A percentile compares a stretch with the other conserved stretches of the same genome.
Conservation (phyloP, 2,797 vertebrate genomes). For the Tenualosa thibaudeaui region DNA sequence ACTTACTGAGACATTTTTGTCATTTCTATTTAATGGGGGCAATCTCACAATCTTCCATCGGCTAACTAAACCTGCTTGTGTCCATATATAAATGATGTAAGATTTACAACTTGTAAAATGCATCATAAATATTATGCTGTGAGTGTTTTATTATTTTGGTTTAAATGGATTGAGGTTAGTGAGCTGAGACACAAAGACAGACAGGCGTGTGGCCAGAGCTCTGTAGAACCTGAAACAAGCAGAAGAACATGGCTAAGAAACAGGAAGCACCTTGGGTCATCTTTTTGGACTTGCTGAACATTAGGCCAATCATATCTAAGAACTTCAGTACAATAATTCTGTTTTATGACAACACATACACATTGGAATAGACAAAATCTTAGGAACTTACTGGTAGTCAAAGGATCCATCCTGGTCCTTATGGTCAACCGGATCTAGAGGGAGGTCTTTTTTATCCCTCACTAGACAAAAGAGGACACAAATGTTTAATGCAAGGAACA, state of each 20-base stretch:
- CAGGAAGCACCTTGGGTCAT: constrained; percentile 12
- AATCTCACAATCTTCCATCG: not conserved
- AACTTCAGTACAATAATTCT: not conserved
- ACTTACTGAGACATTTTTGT: not conserved
- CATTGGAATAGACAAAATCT: constrained; percentile 18
- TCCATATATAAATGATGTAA: not conserved
- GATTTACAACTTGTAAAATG: not conserved
- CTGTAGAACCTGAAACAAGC: constrained; percentile 71
- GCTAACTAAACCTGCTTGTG: not conserved
- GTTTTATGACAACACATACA: not conserved
- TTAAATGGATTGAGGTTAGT: constrained; percentile 34
- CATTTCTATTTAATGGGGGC: not conserved
- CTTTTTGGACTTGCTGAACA: not conserved
- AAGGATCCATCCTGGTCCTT: constrained; percentile 95
- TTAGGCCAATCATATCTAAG: not conserved
- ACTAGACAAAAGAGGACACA: constrained; percentile 68
- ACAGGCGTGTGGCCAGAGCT: constrained; percentile 51
- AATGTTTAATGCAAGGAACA: constrained; percentile 6
- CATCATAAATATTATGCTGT: not conserved
- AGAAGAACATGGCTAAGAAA: constrained; percentile 65
- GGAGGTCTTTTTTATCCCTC: constrained; percentile 93
- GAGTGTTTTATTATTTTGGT: not conserved
- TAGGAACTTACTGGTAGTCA: constrained; percentile 89
- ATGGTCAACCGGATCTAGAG: constrained; percentile 88
- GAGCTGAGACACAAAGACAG: constrained; percentile 44